Conservation (phyloP, 2,113 vertebrate genomes). For the Malaclemys terrapin region DNA sequence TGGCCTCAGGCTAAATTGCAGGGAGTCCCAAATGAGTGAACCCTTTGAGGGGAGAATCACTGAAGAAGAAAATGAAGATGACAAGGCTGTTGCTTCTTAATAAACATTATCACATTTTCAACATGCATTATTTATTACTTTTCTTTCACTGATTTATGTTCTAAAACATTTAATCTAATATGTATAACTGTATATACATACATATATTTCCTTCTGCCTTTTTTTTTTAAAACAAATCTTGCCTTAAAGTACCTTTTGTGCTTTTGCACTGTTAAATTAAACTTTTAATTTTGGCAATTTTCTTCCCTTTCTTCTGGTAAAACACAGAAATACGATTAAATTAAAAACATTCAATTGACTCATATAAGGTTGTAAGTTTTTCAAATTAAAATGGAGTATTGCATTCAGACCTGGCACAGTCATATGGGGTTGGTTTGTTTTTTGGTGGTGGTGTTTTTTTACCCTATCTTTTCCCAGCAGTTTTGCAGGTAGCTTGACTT, state of each 20-base stretch:
- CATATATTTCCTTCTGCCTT: constrained; percentile 52
- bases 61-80: constrained; percentile 87
- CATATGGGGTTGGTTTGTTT: not conserved
- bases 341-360: constrained; percentile 45
- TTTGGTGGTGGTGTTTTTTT: not conserved
- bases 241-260: constrained; percentile 32
- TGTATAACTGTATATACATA: constrained; percentile 63
- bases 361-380: not conserved
- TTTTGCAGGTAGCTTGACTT: not conserved
- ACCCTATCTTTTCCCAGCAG: not conserved
- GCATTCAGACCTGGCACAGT: not conserved
- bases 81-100: constrained; percentile 87
- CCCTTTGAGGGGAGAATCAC: constrained; percentile 81
- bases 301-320: not conserved
- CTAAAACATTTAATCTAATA: constrained; percentile 81
- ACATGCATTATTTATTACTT: constrained; percentile 85
- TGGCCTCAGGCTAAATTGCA: constrained; percentile 82
- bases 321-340: constrained; percentile 43
- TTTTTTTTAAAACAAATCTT: constrained; percentile 8
- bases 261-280: constrained; percentile 33
- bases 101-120: constrained; percentile 86
- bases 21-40: constrained; percentile 82
- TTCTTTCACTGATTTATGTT: constrained; percentile 82
- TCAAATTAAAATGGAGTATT: constrained; percentile 13
- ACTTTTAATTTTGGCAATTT: constrained; percentile 19